Percentiles rank a stretch among this genome's conserved stretches.
Evolutionary conservation across 1,140 invertebrate species (phyloP).

Genomic region (Caenorhabditis latens): DNA sequence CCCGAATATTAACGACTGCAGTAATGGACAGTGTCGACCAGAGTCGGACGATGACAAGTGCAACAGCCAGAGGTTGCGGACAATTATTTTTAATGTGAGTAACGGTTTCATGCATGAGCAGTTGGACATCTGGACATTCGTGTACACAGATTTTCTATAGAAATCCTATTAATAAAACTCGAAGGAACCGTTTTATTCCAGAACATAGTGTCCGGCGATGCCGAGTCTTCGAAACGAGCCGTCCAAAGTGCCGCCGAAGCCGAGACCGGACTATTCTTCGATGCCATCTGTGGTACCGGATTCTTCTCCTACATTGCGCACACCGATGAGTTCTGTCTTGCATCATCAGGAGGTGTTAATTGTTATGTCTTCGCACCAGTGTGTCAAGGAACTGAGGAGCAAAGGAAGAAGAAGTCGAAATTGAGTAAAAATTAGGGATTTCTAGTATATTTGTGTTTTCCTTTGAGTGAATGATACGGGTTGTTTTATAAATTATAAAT

Average conservation of each 20-base stretch:
- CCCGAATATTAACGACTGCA: neutral
- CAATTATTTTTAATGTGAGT: constrained; percentile 62
- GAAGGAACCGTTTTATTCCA: constrained; percentile 22
- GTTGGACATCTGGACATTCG: neutral
- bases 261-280: constrained; percentile 57
- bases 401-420: constrained; percentile 6
- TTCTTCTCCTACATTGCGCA: constrained; percentile 67
- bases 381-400: constrained; percentile 29
- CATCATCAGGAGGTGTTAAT: constrained; percentile 63
- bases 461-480: neutral
- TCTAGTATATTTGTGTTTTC: neutral
- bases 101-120: no score
- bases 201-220: constrained; percentile 63
- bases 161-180: constrained; percentile 12
- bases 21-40: constrained; percentile 36
- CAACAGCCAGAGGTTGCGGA: constrained; percentile 59
- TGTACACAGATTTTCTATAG: no score
- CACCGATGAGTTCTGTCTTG: constrained; percentile 66
- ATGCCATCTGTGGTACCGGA: constrained; percentile 65
- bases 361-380: constrained; percentile 64
- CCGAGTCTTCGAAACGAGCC: constrained; percentile 63
- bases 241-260: constrained; percentile 65
- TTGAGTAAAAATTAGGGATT: neutral
- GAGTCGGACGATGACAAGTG: constrained; percentile 62
- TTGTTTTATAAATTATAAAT: neutral